Evolutionary conservation across 2,888 invertebrate genomes (phyloP).

Genomic region (Macroteleia sp.): DNA sequence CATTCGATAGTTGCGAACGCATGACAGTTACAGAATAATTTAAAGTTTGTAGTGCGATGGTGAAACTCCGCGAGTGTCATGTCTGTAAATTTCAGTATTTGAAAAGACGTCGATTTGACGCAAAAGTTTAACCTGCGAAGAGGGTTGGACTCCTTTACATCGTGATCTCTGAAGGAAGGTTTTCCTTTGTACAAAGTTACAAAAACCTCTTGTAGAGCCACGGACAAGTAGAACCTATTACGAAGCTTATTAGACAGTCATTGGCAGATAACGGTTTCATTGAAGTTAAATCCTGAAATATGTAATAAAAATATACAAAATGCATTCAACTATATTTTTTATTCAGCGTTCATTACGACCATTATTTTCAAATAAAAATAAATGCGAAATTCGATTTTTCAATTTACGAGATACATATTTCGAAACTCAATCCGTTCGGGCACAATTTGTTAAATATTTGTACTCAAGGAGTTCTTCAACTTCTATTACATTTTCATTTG

Average conservation of each 20-base stretch:
- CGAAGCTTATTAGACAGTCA: constrained; percentile 25
- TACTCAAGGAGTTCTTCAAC: too few species aligned
- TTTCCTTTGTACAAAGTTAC: constrained; percentile 50
- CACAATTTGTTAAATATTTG: too few species aligned
- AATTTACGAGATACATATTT: too few species aligned
- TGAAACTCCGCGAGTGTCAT: constrained; percentile 18
- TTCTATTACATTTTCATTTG: too few species aligned
- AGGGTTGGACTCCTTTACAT: constrained; percentile 35
- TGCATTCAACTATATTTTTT: too few species aligned
- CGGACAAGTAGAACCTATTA: constrained; percentile 5
- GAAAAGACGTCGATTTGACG: constrained; percentile 14
- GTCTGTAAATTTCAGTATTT: constrained; percentile 17
- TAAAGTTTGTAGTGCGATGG: constrained; percentile 11
- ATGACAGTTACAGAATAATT: constrained; percentile 5
- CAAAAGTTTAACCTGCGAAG: constrained; percentile 31
- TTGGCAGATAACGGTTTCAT: neutral
- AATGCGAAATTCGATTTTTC: too few species aligned
- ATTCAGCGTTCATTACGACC: too few species aligned
- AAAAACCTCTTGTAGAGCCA: constrained; percentile 15
- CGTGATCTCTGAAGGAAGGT: constrained; percentile 23
- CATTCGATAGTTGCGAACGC: neutral
- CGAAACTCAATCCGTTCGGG: too few species aligned
- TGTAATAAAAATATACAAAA: neutral
- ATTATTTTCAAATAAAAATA: too few species aligned
- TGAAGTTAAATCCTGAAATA: neutral